Conservation (phyloP, 2,797 vertebrate genomes). For the Sebastes wilsoni region DNA sequence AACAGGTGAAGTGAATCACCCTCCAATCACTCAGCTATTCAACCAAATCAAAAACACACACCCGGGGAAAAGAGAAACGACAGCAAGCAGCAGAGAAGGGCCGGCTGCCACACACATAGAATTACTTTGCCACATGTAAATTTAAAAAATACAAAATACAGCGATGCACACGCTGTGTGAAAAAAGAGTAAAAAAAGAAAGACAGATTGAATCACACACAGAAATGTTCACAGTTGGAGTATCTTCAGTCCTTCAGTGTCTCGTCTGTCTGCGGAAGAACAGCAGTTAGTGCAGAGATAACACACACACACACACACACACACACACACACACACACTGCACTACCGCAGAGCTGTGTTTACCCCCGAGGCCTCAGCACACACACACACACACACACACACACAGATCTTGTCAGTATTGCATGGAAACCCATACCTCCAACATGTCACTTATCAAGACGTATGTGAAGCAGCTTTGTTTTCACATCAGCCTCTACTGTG, state of each 20-base stretch:
- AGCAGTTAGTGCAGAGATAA: constrained; percentile 25
- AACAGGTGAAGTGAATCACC: too few relatives aligned
- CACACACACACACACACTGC: not conserved
- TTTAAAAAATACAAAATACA: too few relatives aligned
- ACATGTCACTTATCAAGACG: not conserved
- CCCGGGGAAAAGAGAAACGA: too few relatives aligned
- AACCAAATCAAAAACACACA: too few relatives aligned
- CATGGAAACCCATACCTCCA: not conserved
- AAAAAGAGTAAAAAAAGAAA: not conserved
- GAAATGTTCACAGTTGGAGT: not conserved
- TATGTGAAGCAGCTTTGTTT: constrained; percentile 2
- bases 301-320: not conserved
- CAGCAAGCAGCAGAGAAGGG: too few relatives aligned
- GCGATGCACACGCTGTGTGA: not conserved
- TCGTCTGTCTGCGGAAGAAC: constrained; percentile 3
- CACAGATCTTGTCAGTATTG: not conserved
- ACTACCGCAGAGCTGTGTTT: constrained; percentile 38
- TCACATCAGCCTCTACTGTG: not conserved
- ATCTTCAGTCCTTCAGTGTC: not conserved
- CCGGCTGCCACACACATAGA: too few relatives aligned
- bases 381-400: constrained; percentile 4
- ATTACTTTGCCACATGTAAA: too few relatives aligned
- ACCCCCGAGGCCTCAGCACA: constrained; percentile 36
- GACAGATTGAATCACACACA: not conserved
- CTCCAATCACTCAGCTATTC: too few relatives aligned